phyloP scores from a whole-genome alignment of 2,888 invertebrate genomes.

The Acanthosepion pharaonis region DNA sequence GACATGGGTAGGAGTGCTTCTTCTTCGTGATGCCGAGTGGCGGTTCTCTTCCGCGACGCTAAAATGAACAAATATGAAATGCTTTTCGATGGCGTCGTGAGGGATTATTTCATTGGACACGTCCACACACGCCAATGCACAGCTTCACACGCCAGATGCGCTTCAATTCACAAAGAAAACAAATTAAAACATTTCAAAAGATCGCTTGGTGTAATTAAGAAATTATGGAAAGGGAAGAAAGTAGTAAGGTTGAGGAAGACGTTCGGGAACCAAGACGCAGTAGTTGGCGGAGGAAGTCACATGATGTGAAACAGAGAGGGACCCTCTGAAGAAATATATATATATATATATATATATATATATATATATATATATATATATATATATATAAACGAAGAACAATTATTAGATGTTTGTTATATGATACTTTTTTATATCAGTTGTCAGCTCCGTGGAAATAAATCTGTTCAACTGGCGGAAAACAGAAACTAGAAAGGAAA shows the following conservation, averaged over 20 bases:
- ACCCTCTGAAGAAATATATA: neutral
- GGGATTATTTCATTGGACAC: neutral
- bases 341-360: too few species aligned
- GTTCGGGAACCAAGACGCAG: too few species aligned
- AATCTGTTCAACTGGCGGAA: neutral
- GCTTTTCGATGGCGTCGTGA: neutral
- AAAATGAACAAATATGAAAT: too few species aligned
- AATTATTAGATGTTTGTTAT: neutral
- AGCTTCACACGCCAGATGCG: neutral
- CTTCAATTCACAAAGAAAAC: neutral
- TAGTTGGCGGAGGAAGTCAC: too few species aligned
- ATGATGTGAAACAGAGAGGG: neutral
- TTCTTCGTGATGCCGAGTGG: too few species aligned
- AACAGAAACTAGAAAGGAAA: too few species aligned
- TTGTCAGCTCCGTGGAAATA: neutral
- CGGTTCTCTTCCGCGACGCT: too few species aligned
- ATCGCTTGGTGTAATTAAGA: neutral
- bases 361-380: neutral
- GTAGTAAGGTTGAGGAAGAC: too few species aligned
- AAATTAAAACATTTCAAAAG: neutral
- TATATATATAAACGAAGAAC: too few species aligned
- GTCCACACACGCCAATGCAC: neutral
- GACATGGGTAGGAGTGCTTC: too few species aligned
- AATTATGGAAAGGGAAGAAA: neutral
- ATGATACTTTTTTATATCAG: neutral